These are phyloP conservation scores for Neolamprologus hecqui DNA, from an alignment of 2,113 vertebrate genomes.

Conservation along the genomic window DNA sequence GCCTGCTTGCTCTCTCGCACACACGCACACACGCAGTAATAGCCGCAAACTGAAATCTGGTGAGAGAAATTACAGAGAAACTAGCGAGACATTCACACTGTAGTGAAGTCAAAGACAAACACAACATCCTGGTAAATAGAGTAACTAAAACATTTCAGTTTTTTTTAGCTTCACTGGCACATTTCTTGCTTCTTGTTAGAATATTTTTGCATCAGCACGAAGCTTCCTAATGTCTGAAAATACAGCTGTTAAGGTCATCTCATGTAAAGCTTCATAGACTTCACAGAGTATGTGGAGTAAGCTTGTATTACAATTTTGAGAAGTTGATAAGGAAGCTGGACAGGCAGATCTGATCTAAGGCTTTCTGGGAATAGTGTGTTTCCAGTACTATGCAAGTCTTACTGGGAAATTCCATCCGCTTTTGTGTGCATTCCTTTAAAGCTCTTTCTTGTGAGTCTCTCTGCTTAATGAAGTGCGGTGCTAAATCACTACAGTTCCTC, in stretches of 20 bases:
- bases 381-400: not conserved
- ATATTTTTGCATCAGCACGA: not conserved
- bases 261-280: not conserved
- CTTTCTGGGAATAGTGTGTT: not conserved
- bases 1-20: not conserved
- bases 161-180: not conserved
- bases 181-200: not conserved
- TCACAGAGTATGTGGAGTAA: not conserved
- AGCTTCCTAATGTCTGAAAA: not conserved
- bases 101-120: not conserved
- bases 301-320: not conserved
- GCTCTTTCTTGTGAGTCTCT: not conserved
- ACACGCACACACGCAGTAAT: not conserved
- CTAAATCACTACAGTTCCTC: not conserved
- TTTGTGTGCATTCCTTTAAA: not conserved
- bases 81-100: not conserved
- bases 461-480: not conserved
- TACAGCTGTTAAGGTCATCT: not conserved
- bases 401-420: not conserved
- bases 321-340: not conserved
- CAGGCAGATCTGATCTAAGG: not conserved
- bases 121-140: not conserved
- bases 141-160: not conserved
- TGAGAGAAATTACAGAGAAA: not conserved
- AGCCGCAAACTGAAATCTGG: not conserved